A percentile compares a stretch with the other conserved stretches of the same genome.
phyloP scores from a whole-genome alignment of 1,140 invertebrate species.

The Arion vulgaris region DNA sequence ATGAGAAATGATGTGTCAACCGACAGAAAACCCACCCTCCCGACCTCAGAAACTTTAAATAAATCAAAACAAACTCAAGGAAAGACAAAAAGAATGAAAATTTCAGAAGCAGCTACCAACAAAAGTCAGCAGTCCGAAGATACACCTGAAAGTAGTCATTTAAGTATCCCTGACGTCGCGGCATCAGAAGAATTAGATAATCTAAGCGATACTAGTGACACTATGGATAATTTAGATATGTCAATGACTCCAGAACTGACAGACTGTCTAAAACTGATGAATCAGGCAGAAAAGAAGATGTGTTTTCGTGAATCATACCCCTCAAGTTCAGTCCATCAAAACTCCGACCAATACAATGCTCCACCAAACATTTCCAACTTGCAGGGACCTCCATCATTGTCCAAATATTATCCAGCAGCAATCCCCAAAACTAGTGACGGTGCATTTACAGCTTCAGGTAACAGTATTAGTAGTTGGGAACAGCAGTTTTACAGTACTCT shows the following conservation, averaged over 20 bases:
- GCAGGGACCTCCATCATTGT: neutral
- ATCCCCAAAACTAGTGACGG: neutral
- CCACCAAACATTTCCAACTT: neutral
- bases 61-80: neutral
- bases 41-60: neutral
- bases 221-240: conserved; percentile 51
- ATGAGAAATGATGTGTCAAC: neutral
- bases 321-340: neutral
- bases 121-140: too few relatives aligned
- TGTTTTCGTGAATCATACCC: conserved; percentile 4
- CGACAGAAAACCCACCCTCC: neutral
- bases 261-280: conserved; percentile 69
- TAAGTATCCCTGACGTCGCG: conserved; percentile 38
- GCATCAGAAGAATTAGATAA: neutral
- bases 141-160: conserved; percentile 39
- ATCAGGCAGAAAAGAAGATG: conserved; percentile 69
- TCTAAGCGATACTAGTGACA: neutral
- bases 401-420: neutral
- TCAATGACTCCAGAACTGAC: conserved; percentile 69
- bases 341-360: neutral
- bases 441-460: neutral
- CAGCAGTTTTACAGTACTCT: conserved; percentile 41
- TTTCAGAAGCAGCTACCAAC: neutral
- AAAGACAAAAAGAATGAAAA: too few relatives aligned
- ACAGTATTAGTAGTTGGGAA: conserved; percentile 25